Percentiles rank a stretch among this genome's conserved stretches.
phyloP scores from a whole-genome alignment of 2,113 vertebrate species.

The Paracanthobrama guichenoti region DNA sequence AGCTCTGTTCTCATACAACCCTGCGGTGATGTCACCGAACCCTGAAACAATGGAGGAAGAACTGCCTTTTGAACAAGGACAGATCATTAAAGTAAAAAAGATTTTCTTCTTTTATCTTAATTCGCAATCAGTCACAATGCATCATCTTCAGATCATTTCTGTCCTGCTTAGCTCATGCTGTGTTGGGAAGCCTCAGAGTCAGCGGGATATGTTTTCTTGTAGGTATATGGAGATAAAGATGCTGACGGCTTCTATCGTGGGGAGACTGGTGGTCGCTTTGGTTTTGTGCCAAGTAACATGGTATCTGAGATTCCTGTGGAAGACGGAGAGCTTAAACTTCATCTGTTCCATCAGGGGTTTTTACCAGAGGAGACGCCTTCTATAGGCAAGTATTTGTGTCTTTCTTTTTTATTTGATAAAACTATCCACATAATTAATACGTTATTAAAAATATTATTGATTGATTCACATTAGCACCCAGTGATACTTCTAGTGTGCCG shows the following conservation, averaged over 20 bases:
- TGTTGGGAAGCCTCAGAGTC: background rate
- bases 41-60: conserved; percentile 89
- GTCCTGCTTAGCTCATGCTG: background rate
- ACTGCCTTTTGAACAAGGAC: conserved; percentile 90
- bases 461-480: conserved; percentile 53
- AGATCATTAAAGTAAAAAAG: conserved; percentile 88
- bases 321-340: conserved; percentile 74
- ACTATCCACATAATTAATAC: background rate
- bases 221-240: conserved; percentile 94
- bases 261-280: conserved; percentile 81
- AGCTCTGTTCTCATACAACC: conserved; percentile 94
- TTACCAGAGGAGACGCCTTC: conserved; percentile 69
- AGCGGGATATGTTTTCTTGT: background rate
- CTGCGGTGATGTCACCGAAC: conserved; percentile 93
- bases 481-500: conserved; percentile 55
- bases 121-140: background rate
- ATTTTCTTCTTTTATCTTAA: background rate
- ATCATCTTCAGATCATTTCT: background rate
- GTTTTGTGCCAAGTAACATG: conserved; percentile 95
- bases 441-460: too few species aligned
- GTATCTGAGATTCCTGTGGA: conserved; percentile 90
- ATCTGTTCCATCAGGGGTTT: conserved; percentile 81
- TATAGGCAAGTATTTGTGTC: conserved; percentile 63
- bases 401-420: background rate
- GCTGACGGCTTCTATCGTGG: conserved; percentile 91